Percentiles rank a stretch among this genome's conserved stretches.
Evolutionary conservation across 2,113 vertebrate species (phyloP).

Genomic region (Ciconia boyciana): DNA sequence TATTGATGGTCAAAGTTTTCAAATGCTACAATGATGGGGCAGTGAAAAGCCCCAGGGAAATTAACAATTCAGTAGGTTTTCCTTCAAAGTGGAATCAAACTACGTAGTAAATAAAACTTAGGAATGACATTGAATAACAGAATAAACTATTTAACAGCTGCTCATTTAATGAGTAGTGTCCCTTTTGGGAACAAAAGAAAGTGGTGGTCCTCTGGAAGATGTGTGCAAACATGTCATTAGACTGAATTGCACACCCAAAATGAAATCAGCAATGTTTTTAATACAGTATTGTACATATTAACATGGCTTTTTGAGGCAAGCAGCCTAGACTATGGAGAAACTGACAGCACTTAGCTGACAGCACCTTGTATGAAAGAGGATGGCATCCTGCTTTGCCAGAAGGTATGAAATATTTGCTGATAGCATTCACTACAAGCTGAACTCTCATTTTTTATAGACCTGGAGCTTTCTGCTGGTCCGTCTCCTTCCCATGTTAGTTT

Average conservation of each 20-base stretch:
- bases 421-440: not conserved
- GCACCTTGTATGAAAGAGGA: not conserved
- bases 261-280: not conserved
- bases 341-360: not conserved
- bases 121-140: not conserved
- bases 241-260: not conserved
- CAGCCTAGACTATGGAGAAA: not conserved
- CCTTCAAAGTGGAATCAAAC: not conserved
- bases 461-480: not conserved
- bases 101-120: not conserved
- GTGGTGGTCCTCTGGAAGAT: not conserved
- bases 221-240: not conserved
- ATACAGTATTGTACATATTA: not conserved
- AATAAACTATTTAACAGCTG: not conserved
- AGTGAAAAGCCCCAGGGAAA: not conserved
- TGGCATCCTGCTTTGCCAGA: not conserved
- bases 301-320: not conserved
- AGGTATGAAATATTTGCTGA: not conserved
- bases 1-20: not conserved
- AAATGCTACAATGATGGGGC: not conserved
- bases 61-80: not conserved
- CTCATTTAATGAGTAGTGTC: not conserved
- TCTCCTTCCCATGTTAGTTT: not conserved
- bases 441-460: not conserved
- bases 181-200: not conserved